Percentiles rank a stretch among this genome's conserved stretches.
These are phyloP conservation scores for Hofmannophila pseudospretella DNA, from an alignment of 2,888 invertebrate genomes.

Conservation along the genomic window DNA sequence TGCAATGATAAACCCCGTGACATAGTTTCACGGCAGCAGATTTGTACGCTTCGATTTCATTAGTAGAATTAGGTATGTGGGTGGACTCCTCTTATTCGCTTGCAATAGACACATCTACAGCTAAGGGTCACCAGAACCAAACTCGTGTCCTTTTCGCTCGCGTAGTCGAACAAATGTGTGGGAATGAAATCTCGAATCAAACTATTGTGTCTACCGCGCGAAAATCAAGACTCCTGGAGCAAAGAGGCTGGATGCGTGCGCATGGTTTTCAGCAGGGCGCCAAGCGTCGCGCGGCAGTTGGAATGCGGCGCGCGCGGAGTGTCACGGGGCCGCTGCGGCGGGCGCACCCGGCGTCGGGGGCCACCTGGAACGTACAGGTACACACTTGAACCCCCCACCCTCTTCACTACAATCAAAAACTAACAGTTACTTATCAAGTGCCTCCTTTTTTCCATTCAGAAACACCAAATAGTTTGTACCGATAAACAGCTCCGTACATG, in stretches of 20 bases:
- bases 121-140: no score
- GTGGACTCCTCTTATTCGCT: constrained; percentile 13
- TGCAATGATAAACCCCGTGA: no score
- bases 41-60: constrained; percentile 11
- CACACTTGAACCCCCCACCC: constrained; percentile 8
- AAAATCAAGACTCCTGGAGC: constrained; percentile 32
- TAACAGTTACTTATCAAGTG: no score
- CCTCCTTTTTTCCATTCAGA: not conserved
- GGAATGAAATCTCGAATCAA: no score
- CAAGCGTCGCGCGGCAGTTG: constrained; percentile 55
- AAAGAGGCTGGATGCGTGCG: constrained; percentile 63
- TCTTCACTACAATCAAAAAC: not conserved
- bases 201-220: no score
- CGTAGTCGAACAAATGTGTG: no score
- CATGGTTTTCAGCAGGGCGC: constrained; percentile 26
- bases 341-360: constrained; percentile 87
- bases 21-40: constrained; percentile 1
- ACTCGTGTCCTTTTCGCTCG: no score
- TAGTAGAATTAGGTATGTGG: constrained; percentile 41
- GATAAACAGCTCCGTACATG: no score
- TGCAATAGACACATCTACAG: no score
- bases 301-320: constrained; percentile 71
- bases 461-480: not conserved
- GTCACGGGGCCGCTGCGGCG: constrained; percentile 80
- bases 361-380: constrained; percentile 91